A percentile compares a stretch with the other conserved stretches of the same genome.
These are phyloP conservation scores for Raja brachyura DNA, from an alignment of 2,113 vertebrate genomes.

Conservation along the genomic window DNA sequence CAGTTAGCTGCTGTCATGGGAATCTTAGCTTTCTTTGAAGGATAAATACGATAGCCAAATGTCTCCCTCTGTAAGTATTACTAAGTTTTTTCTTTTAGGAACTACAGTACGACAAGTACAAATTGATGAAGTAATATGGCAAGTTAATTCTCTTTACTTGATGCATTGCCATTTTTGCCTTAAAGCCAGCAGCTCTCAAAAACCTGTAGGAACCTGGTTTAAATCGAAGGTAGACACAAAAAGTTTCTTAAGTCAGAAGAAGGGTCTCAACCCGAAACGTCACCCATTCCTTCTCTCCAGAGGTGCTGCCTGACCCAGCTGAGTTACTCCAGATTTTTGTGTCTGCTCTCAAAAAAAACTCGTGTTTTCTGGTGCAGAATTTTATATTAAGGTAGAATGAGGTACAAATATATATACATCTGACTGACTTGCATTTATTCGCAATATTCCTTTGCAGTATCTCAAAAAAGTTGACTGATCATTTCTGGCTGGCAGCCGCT, in stretches of 20 bases:
- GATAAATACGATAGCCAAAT: neutral
- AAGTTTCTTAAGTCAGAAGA: no score
- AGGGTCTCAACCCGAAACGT: no score
- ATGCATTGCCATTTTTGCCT: neutral
- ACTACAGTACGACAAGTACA: neutral
- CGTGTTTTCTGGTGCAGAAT: neutral
- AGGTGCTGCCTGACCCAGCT: no score
- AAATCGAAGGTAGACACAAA: no score
- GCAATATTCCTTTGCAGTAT: neutral
- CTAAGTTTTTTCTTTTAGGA: neutral
- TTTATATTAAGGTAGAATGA: neutral
- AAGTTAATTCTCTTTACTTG: neutral
- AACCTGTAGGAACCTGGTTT: neutral
- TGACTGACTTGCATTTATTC: neutral
- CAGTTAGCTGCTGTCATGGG: neutral
- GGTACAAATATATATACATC: neutral
- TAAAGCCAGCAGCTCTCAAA: neutral
- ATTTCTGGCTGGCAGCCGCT: neutral
- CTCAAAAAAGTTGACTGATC: neutral
- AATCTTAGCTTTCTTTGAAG: neutral
- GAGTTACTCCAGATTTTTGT: no score
- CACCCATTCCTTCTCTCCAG: no score
- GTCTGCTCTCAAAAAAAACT: neutral
- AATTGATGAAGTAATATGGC: neutral
- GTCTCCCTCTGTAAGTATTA: neutral